Evolutionary conservation across 2,113 vertebrate genomes (phyloP), one percentile per base, ranked within the genome.

Genomic region (Thunnus maccoyii): DNA sequence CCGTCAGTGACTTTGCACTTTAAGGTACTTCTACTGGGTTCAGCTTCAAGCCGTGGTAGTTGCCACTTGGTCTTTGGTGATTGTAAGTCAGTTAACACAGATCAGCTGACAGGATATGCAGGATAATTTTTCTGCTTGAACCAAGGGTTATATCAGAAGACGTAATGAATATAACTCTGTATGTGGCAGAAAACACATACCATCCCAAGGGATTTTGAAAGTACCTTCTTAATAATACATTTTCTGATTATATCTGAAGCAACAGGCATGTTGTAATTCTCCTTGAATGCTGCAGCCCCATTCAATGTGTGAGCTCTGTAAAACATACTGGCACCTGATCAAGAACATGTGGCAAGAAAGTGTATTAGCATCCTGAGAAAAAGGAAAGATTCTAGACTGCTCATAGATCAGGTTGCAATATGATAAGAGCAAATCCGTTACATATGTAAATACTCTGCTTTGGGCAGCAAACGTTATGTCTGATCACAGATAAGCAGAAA

Each of bases 381-480:
- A 41, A 56, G 30, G 16, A 63, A 60, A 16, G 6, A 47, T 64
- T 48, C 54, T n/a, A 46, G 57, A 60, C 69, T 57, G 46, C 48
- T 63, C 13, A 52, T 47, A 27, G 30, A 79, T 71, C 30, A 41
- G 54, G 57, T 73, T 68, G 30, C 51, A 62, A 66, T 72, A 71
- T 60, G 30, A 78, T 64, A 55, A 75, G 56, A 80, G 58, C 65
- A 76, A 83, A 82, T 76, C 41, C 36, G 54, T 81, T 82, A 80
- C 69, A 73, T 25, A 71, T 82, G 77, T 83, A 77, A 77, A 85
- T 81, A 50, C 41, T 75, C 22, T 6, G 69, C 82, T 90, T 68
- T 73, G 27, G 80, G 80, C 76, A n/a, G 52, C n/a, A 66, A 66
- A 47, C 44, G 65, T 70, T 82, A 22, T 54, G 55, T 78, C 69